Conservation (phyloP, 2,888 invertebrate genomes). For the Hoplodrina ambigua region DNA sequence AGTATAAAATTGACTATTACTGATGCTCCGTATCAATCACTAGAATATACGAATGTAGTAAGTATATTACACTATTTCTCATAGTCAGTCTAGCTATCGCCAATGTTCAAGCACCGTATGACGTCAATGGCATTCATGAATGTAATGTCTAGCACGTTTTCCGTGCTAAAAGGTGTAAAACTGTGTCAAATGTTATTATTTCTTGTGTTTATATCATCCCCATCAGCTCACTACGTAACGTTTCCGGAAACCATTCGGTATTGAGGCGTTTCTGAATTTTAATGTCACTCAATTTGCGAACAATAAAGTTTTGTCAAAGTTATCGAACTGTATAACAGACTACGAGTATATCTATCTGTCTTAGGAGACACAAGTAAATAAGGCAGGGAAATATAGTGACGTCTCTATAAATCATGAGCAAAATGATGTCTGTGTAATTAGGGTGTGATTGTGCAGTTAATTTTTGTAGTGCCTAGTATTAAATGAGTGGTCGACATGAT, state of each 20-base stretch:
- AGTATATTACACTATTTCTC: conserved; percentile 41
- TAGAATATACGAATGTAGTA: conserved; percentile 27
- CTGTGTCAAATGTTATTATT: conserved; percentile 31
- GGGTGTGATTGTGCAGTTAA: conserved; percentile 47
- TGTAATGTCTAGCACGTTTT: conserved; percentile 49
- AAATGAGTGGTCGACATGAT: conserved; percentile 83
- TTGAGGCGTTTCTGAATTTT: conserved; percentile 2
- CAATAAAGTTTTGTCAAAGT: not conserved
- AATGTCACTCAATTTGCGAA: not conserved
- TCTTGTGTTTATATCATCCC: conserved; percentile 30
- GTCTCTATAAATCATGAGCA: not conserved
- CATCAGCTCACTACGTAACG: not conserved
- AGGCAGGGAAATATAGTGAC: not conserved
- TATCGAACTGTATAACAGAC: not conserved
- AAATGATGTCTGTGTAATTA: conserved; percentile 22
- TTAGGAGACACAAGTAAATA: not conserved
- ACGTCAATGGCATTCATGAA: conserved; percentile 58
- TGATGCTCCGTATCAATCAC: conserved; percentile 31
- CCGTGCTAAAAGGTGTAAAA: conserved; percentile 43
- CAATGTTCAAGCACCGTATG: conserved; percentile 51
- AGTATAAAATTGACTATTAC: conserved; percentile 23
- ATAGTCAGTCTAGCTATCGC: conserved; percentile 45
- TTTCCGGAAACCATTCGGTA: conserved; percentile 2
- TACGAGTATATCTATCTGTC: not conserved
- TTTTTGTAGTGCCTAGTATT: conserved; percentile 69